A percentile compares a stretch with the other conserved stretches of the same genome.
These are phyloP conservation scores for Biston stratarius DNA, from an alignment of 2,888 invertebrate genomes.

Conservation along the genomic window DNA sequence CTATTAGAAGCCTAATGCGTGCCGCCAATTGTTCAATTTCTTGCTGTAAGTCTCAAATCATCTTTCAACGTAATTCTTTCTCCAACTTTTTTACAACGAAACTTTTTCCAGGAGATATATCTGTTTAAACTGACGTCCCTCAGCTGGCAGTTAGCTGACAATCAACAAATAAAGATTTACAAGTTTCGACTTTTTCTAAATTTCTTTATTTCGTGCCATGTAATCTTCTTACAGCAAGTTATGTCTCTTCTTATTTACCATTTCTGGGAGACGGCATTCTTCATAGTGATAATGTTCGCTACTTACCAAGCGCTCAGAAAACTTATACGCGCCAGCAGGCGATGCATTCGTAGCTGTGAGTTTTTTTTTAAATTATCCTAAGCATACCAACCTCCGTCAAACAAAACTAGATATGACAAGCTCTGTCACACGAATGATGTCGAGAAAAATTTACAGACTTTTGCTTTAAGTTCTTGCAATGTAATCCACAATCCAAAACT, in stretches of 20 bases:
- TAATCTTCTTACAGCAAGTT: no score
- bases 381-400: not conserved
- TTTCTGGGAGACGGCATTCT: constrained; percentile 5
- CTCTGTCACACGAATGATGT: not conserved
- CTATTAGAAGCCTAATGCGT: constrained; percentile 55
- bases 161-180: no score
- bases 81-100: no score
- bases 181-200: no score
- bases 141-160: no score
- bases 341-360: not conserved
- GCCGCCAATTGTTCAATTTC: constrained; percentile 33
- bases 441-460: not conserved
- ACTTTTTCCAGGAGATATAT: no score
- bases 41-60: not conserved
- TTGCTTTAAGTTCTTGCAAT: not conserved
- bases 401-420: not conserved
- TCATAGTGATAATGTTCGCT: constrained; percentile 59
- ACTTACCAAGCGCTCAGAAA: constrained; percentile 55
- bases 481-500: not conserved
- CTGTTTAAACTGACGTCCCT: no score
- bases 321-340: constrained; percentile 50
- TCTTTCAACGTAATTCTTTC: no score
- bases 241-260: not conserved
- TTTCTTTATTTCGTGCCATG: no score
- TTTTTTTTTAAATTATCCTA: not conserved